Evolutionary conservation across 2,888 invertebrate genomes (phyloP).

Genomic region (Gerosis bhagava): DNA sequence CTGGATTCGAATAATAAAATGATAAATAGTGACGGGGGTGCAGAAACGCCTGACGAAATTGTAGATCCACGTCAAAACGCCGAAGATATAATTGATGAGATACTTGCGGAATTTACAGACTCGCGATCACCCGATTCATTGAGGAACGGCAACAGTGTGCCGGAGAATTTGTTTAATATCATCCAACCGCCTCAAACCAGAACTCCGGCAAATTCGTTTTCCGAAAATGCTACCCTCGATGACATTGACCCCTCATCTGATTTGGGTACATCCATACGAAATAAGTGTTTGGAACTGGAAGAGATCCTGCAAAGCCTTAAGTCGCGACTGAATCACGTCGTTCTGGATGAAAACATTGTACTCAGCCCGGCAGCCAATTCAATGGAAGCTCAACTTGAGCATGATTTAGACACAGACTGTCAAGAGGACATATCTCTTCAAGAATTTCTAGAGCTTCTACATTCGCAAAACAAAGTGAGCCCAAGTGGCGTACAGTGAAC

Average conservation of each 20-base stretch:
- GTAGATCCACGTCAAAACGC: constrained; percentile 73
- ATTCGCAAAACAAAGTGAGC: constrained; percentile 71
- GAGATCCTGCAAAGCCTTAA: constrained; percentile 77
- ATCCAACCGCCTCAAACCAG: constrained; percentile 72
- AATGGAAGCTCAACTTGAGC: constrained; percentile 73
- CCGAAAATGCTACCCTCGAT: constrained; percentile 67
- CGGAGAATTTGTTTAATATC: constrained; percentile 64
- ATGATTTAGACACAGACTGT: constrained; percentile 76
- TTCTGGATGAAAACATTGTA: constrained; percentile 74
- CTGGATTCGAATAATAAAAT: constrained; percentile 77
- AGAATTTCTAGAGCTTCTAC: constrained; percentile 73
- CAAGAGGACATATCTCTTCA: constrained; percentile 77
- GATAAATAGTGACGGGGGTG: constrained; percentile 68
- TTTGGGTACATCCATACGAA: constrained; percentile 73
- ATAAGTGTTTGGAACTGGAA: constrained; percentile 75
- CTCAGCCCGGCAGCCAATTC: constrained; percentile 76
- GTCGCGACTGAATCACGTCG: constrained; percentile 74
- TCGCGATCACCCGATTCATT: constrained; percentile 58
- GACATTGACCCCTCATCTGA: constrained; percentile 77
- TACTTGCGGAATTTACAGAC: constrained; percentile 73
- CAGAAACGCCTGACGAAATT: constrained; percentile 68
- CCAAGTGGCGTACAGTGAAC: constrained; percentile 63
- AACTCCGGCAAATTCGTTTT: constrained; percentile 73
- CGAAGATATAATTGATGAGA: constrained; percentile 75
- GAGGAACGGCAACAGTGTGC: constrained; percentile 62